A percentile compares a stretch with the other conserved stretches of the same genome.
These are phyloP conservation scores for Sminthopsis crassicaudata DNA, from an alignment of 2,113 vertebrate species.

Conservation along the genomic window DNA sequence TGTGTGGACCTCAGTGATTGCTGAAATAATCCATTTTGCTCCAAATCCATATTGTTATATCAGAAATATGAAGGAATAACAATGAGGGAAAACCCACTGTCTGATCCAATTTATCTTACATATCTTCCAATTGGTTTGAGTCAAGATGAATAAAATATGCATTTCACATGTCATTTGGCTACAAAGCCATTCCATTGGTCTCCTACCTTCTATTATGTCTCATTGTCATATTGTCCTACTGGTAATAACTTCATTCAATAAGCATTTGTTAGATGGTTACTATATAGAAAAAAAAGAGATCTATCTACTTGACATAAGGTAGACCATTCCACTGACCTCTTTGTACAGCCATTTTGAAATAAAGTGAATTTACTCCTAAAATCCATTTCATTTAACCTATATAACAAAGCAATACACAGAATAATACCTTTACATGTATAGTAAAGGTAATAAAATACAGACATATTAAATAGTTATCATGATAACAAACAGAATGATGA, in stretches of 20 bases:
- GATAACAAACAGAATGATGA: not conserved
- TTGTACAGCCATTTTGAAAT: not conserved
- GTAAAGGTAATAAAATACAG: not conserved
- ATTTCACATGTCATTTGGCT: not conserved
- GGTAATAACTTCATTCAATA: not conserved
- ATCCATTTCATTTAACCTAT: not conserved
- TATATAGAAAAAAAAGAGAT: not conserved
- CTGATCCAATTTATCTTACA: not conserved
- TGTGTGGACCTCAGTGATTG: conserved; percentile 25
- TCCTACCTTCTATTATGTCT: not conserved
- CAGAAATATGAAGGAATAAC: not conserved
- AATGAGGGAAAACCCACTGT: not conserved
- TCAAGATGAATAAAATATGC: not conserved
- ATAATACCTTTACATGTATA: not conserved
- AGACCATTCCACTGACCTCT: not conserved
- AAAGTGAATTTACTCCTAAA: not conserved
- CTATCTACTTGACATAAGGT: not conserved
- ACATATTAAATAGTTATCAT: not conserved
- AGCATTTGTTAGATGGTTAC: not conserved
- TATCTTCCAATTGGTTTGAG: not conserved
- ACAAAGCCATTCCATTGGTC: not conserved
- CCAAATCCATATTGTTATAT: not conserved
- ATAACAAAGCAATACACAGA: not conserved
- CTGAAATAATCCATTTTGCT: not conserved
- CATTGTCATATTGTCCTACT: not conserved